A percentile compares a stretch with the other conserved stretches of the same genome.
phyloP scores from a whole-genome alignment of 2,888 invertebrate species.

The Megamerina dolium region DNA sequence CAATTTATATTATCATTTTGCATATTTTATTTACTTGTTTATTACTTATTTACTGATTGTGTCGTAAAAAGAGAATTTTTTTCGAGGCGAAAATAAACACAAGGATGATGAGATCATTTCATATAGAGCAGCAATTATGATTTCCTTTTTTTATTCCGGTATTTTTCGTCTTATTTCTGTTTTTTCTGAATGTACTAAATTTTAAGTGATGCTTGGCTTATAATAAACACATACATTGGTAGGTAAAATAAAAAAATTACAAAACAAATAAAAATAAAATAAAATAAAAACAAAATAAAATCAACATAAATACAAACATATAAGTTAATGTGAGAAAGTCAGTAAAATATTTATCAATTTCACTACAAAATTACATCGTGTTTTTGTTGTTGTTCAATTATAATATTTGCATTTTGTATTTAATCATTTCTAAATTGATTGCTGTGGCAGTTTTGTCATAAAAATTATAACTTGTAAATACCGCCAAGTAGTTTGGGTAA shows the following conservation, averaged over 20 bases:
- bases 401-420: not conserved
- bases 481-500: too few species aligned
- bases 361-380: slow-evolving; percentile 1
- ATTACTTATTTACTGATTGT: slow-evolving; percentile 5
- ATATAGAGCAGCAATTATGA: slow-evolving; percentile 36
- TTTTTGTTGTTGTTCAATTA: too few species aligned
- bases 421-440: too few species aligned
- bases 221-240: slow-evolving; percentile 1
- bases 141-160: slow-evolving; percentile 20
- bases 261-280: not conserved
- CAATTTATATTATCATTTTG: slow-evolving; percentile 2
- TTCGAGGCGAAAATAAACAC: slow-evolving; percentile 50
- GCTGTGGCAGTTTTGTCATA: too few species aligned
- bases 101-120: slow-evolving; percentile 51
- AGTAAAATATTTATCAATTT: slow-evolving; percentile 9
- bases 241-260: not conserved
- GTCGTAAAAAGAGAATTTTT: too few species aligned
- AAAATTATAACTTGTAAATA: too few species aligned
- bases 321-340: slow-evolving; percentile 11
- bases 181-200: not conserved
- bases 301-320: not conserved
- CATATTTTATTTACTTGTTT: too few species aligned
- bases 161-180: not conserved
- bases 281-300: not conserved
- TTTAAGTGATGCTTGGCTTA: not conserved